Conservation (phyloP, 1,140 invertebrate species). For the Danaus melanippus region DNA sequence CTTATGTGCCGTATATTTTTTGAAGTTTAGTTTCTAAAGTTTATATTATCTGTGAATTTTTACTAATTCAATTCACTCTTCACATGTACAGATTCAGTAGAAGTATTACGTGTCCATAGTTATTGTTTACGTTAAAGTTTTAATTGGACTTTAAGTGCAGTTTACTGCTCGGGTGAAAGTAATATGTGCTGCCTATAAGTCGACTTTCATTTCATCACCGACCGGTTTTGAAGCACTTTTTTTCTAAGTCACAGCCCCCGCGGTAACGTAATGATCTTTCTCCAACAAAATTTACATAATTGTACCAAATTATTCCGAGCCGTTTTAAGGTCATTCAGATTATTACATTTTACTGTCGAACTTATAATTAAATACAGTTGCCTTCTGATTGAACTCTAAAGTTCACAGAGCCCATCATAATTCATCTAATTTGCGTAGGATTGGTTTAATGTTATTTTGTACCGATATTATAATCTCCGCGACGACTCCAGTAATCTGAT, state of each 20-base stretch:
- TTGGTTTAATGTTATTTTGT: slow-evolving; percentile 30
- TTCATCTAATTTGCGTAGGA: slow-evolving; percentile 27
- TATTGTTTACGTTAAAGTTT: background rate
- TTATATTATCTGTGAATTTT: no score
- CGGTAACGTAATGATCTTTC: slow-evolving; percentile 10
- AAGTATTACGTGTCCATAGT: no score
- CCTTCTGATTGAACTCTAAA: slow-evolving; percentile 11
- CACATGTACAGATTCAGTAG: no score
- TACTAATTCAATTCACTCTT: no score
- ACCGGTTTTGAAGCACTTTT: slow-evolving; percentile 42
- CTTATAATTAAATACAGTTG: slow-evolving; percentile 6
- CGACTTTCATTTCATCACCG: slow-evolving; percentile 50
- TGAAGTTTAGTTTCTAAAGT: no score
- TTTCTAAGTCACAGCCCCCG: slow-evolving; percentile 27
- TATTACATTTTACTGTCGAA: slow-evolving; percentile 10
- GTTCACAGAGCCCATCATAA: slow-evolving; percentile 25
- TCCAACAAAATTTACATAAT: background rate
- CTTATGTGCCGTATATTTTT: background rate
- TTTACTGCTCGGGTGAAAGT: slow-evolving; percentile 42
- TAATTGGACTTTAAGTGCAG: slow-evolving; percentile 24
- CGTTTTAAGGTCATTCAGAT: slow-evolving; percentile 5
- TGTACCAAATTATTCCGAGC: no score
- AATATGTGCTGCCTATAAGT: slow-evolving; percentile 38
- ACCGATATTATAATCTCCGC: slow-evolving; percentile 19
- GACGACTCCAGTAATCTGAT: slow-evolving; percentile 18